Evolutionary conservation across 2,113 vertebrate species (phyloP).

Genomic region (Axis porcinus): DNA sequence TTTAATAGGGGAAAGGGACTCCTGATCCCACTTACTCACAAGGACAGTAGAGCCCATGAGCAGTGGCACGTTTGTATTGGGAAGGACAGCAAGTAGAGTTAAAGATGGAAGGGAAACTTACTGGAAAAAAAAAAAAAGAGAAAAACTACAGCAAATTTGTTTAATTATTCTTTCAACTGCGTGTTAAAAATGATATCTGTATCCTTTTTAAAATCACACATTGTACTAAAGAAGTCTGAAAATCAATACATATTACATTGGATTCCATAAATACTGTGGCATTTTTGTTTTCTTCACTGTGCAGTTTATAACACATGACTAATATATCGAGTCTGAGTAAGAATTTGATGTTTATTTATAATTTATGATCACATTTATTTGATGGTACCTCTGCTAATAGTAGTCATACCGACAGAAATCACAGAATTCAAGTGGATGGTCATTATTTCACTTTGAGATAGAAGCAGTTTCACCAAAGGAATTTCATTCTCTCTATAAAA

Average conservation of each 20-base stretch:
- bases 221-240: not conserved
- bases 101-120: not conserved
- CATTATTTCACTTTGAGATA: slow-evolving; percentile 22
- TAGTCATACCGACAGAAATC: slow-evolving; percentile 33
- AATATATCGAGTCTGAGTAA: slow-evolving; percentile 38
- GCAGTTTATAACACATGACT: slow-evolving; percentile 29
- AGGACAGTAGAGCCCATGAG: not conserved
- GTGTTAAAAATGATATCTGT: not conserved
- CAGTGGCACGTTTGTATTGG: not conserved
- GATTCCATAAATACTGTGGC: not conserved
- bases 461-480: not conserved
- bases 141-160: not conserved
- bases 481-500: not conserved
- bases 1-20: not conserved
- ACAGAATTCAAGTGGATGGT: not conserved
- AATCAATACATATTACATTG: not conserved
- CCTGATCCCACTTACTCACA: not conserved
- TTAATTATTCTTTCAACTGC: slow-evolving; percentile 31
- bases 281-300: slow-evolving; percentile 33
- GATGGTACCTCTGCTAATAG: not conserved
- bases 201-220: slow-evolving; percentile 17
- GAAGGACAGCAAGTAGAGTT: not conserved
- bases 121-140: not conserved
- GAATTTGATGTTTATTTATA: not conserved
- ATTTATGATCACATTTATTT: slow-evolving; percentile 34